Evolutionary conservation across 1,140 invertebrate species (phyloP).

Genomic region (Drosophila yakuba): DNA sequence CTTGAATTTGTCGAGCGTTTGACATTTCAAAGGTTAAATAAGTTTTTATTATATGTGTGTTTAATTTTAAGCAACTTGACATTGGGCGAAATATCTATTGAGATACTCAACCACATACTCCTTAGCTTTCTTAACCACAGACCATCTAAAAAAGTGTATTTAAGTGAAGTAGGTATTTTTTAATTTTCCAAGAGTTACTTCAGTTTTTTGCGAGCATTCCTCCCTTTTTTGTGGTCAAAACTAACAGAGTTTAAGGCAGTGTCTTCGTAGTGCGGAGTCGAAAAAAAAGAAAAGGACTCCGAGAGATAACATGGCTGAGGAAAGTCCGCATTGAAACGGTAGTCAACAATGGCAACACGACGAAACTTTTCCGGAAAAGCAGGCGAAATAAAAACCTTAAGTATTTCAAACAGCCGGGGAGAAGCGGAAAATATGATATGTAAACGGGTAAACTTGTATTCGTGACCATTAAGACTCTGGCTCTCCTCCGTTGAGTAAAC

Average conservation of each 20-base stretch:
- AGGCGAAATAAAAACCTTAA: slow-evolving; percentile 74
- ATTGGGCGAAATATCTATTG: background rate
- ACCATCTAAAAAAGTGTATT: slow-evolving; percentile 4
- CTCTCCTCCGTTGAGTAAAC: background rate
- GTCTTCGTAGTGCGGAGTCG: slow-evolving; percentile 39
- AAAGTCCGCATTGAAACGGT: slow-evolving; percentile 56
- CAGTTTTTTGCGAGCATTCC: slow-evolving; percentile 8
- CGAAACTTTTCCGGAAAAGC: slow-evolving; percentile 63
- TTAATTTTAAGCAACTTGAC: background rate
- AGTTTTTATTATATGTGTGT: background rate
- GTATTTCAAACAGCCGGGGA: slow-evolving; percentile 50
- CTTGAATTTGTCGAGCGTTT: background rate
- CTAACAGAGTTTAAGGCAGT: slow-evolving; percentile 35
- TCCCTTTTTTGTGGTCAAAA: slow-evolving; percentile 46
- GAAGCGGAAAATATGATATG: slow-evolving; percentile 46
- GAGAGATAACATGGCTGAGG: slow-evolving; percentile 55
- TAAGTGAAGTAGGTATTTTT: background rate
- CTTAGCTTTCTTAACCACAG: background rate
- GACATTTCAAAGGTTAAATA: no score
- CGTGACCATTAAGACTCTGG: slow-evolving; percentile 4
- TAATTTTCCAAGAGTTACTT: slow-evolving; percentile 21
- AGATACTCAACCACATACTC: no score
- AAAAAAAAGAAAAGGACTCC: slow-evolving; percentile 66
- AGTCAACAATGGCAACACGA: slow-evolving; percentile 50
- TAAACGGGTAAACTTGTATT: slow-evolving; percentile 30